phyloP scores from a whole-genome alignment of 2,888 invertebrate genomes.

The Latheticus oryzae region DNA sequence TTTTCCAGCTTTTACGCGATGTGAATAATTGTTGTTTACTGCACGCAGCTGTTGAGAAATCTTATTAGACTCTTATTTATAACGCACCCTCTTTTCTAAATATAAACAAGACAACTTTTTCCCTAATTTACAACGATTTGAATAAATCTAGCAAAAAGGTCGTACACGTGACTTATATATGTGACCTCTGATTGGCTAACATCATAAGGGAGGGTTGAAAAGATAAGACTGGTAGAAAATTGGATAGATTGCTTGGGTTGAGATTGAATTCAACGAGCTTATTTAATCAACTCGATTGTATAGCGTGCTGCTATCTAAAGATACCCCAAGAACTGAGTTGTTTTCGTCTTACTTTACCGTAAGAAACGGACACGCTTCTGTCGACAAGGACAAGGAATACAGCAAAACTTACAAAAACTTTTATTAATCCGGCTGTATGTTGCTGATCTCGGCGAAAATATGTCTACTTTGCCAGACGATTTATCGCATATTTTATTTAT shows the following conservation, averaged over 20 bases:
- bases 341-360: conserved; percentile 63
- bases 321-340: conserved; percentile 41
- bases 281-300: conserved; percentile 61
- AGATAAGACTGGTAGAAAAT: conserved; percentile 65
- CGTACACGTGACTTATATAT: conserved; percentile 59
- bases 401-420: conserved; percentile 35
- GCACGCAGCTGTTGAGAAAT: conserved; percentile 35
- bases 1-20: conserved; percentile 1
- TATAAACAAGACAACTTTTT: conserved; percentile 31
- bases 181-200: conserved; percentile 61
- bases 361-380: conserved; percentile 12
- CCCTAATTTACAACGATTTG: conserved; percentile 52
- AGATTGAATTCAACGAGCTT: conserved; percentile 66
- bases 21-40: conserved; percentile 36
- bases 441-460: conserved; percentile 46
- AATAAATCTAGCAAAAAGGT: conserved; percentile 55
- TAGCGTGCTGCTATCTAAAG: conserved; percentile 45
- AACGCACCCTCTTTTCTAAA: conserved; percentile 40
- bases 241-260: conserved; percentile 63
- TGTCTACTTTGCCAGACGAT: conserved; percentile 46
- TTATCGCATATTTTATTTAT: conserved; percentile 45
- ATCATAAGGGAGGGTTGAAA: conserved; percentile 61
- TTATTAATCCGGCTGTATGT: conserved; percentile 33
- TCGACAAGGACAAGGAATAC: conserved; percentile 17
- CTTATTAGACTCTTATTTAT: conserved; percentile 32